These are phyloP conservation scores for Campylomormyrus numenius DNA, from an alignment of 2,113 vertebrate genomes.

Conservation along the genomic window DNA sequence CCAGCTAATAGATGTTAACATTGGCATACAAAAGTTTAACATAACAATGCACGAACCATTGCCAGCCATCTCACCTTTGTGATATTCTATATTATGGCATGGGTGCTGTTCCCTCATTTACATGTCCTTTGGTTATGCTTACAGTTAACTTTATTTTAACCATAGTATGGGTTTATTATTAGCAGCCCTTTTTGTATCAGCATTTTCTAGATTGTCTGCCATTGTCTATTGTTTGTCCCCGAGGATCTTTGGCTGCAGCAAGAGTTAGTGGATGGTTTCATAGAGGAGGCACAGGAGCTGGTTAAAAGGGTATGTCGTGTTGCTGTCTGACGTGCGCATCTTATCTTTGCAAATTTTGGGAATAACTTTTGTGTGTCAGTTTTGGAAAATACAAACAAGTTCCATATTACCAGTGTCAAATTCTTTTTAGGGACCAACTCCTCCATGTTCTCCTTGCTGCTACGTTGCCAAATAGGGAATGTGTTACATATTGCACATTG, in stretches of 20 bases:
- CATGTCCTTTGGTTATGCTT: not conserved
- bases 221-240: not conserved
- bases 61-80: not conserved
- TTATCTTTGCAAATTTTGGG: not conserved
- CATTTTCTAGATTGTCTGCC: not conserved
- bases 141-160: not conserved
- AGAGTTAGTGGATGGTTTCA: not conserved
- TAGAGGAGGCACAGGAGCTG: not conserved
- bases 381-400: not conserved
- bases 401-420: not conserved
- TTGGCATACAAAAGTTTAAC: not conserved
- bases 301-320: not conserved
- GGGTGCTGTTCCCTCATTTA: not conserved
- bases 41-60: not conserved
- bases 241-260: not conserved
- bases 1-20: not conserved
- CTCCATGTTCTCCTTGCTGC: not conserved
- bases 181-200: not conserved
- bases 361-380: not conserved
- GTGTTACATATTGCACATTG: not conserved
- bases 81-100: not conserved
- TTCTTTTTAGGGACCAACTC: not conserved
- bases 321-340: not conserved
- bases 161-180: not conserved
- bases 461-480: not conserved